Evolutionary conservation across 2,888 invertebrate genomes (phyloP), one percentile per base, ranked within the genome.

Genomic region (Meandrusa payeni): DNA sequence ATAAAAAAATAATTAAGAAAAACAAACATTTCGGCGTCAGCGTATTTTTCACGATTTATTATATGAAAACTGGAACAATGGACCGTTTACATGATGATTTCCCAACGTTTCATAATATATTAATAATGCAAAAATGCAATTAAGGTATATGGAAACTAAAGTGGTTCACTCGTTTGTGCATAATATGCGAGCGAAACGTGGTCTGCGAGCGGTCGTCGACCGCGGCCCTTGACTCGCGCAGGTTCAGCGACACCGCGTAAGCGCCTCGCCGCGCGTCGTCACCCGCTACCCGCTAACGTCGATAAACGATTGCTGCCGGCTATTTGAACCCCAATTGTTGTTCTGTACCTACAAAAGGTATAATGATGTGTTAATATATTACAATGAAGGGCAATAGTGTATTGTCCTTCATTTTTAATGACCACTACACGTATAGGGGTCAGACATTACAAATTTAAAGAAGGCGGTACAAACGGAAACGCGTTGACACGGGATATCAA

Each of bases 221-320:
- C 86, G 81, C 61, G 86, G 85, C 86, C 86, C 85, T 86, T 83
- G 85, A 83, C 85, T 83, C 60, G 76, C 61, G 68, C 70, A 51
- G 75, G 86, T 82, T 86, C 86, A 82, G 64, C 81, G 86, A 85
- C 85, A 76, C 76, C 65, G 70, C 55, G 59, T n/a, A n/a, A 65
- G 69, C 68, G 52, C 44, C 55, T 54, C 57, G 50, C 19, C 50
- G 54, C 60, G 47, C 52, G 49, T 52, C 48, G 41, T n/a, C n/a
- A n/a, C 26, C 32, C 22, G 38, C 13, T 12, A 27, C 27, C 26
- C 34, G 41, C 34, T 34, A 27, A 10, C 37, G 37, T 20, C 20
- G 12, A 28, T 28, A 28, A 9, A 6, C 37, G 31, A 32, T 32
- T 19, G 10, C 32, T 38, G 28, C 7, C 12, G 12, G 13, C 28